Evolutionary conservation across 1,140 invertebrate genomes (phyloP), one percentile per base, ranked within the genome.

Genomic region (Drosophila tani): DNA sequence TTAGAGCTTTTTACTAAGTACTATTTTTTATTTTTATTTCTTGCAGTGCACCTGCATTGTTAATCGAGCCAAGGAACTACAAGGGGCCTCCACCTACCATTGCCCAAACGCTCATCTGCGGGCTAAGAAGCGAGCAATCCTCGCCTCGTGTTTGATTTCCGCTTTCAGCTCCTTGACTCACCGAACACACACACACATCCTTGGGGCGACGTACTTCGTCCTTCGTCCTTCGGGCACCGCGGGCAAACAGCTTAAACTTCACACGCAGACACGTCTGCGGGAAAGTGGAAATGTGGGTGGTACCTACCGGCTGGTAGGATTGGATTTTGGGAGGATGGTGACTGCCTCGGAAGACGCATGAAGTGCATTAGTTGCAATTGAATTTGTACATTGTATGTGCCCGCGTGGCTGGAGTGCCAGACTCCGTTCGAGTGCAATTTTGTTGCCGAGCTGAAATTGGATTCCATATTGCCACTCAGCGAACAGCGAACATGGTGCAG

Each of bases 311-410:
- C 32, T 2, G 51, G 17, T 21, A 9, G 17, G 32, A 12, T 19
- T 17, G 14, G 38, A 27, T 35, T 17, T 19, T 2, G n/a, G 47
- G 14, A 4, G 21, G 15, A 11, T 15, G 19, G 53, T 24, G 14
- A 21, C 53, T 19, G 14, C 35, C 27, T 45, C n/a, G 40, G 64
- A 73, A 66, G 69, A 74, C 60, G 69, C 78, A 70, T 88, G 66
- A 65, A 81, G 77, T 81, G 84, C 84, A 83, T 84, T 83, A 88
- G 77, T 67, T 88, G 78, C 84, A 88, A 87, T 88, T 88, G 81
- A 88, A 88, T 88, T 90, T 84, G 58, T 88, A 71, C 84, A 73
- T 51, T 81, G 66, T 60, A 50, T 62, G 74, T 66, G 64, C 14
- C n/a, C 43, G 50, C 67, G 19, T 14, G 12, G 40, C 19, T 29